phyloP scores from a whole-genome alignment of 2,888 invertebrate genomes.

The Nemotelus pantherinus region DNA sequence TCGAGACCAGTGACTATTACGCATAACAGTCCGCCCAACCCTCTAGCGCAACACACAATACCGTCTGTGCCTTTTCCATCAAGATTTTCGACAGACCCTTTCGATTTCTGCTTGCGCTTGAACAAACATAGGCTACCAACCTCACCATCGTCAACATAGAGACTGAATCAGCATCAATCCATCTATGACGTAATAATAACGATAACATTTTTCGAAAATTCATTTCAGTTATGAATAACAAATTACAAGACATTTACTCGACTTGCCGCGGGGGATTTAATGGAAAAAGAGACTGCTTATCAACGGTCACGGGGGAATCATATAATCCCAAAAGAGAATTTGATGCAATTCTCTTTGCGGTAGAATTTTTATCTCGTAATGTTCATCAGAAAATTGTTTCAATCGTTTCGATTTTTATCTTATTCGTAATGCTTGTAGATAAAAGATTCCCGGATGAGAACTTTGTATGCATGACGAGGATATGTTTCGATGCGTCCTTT shows the following conservation, averaged over 20 bases:
- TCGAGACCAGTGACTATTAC: conserved; percentile 31
- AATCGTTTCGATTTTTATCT: conserved; percentile 38
- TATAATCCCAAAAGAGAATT: conserved; percentile 46
- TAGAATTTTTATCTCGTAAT: conserved; percentile 43
- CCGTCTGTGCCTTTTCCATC: conserved; percentile 19
- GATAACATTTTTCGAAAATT: conserved; percentile 42
- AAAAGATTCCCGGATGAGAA: conserved; percentile 37
- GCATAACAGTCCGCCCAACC: conserved; percentile 15
- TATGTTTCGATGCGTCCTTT: background rate
- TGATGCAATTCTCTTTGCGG: conserved; percentile 17
- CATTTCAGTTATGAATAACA: conserved; percentile 52
- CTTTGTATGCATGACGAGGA: conserved; percentile 29
- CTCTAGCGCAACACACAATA: background rate
- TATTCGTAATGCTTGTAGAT: conserved; percentile 10
- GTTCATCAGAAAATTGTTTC: conserved; percentile 49
- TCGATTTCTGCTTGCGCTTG: conserved; percentile 5
- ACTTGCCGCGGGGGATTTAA: conserved; percentile 39
- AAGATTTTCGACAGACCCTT: no score
- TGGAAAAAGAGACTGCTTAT: conserved; percentile 12
- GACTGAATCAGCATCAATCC: conserved; percentile 20
- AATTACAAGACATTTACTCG: conserved; percentile 51
- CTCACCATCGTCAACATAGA: no score
- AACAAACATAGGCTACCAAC: conserved; percentile 27
- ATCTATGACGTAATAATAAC: conserved; percentile 38
- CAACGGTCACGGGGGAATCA: conserved; percentile 37